Conservation (phyloP, 2,888 invertebrate genomes). For the Synergus itoensis region DNA sequence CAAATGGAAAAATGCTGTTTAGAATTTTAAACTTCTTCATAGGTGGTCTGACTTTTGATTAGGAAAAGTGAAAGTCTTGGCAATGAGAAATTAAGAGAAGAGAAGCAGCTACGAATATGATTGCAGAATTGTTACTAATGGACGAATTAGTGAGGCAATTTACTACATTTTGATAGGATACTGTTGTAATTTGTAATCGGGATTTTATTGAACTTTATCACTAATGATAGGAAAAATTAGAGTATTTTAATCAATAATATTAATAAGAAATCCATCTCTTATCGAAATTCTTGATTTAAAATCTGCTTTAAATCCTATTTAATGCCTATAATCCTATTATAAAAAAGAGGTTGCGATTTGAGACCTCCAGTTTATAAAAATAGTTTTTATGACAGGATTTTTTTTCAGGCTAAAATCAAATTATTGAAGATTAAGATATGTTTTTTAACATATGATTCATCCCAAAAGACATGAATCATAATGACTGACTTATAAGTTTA, state of each 20-base stretch:
- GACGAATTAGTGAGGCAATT: slow-evolving; percentile 11
- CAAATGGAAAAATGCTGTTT: slow-evolving; percentile 46
- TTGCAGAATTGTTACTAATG: slow-evolving; percentile 50
- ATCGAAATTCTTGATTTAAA: neutral
- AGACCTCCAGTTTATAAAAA: too few relatives aligned
- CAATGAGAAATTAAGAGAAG: slow-evolving; percentile 48
- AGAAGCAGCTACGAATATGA: slow-evolving; percentile 51
- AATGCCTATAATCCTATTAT: too few relatives aligned
- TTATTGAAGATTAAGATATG: too few relatives aligned
- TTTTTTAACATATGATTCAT: too few relatives aligned
- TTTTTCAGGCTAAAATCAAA: too few relatives aligned
- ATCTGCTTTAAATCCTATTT: neutral
- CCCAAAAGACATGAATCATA: too few relatives aligned
- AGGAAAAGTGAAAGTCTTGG: neutral
- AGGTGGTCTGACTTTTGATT: neutral
- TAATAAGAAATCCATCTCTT: neutral
- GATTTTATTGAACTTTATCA: neutral
- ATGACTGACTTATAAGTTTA: neutral
- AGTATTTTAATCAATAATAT: neutral
- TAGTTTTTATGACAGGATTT: too few relatives aligned
- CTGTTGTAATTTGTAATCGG: neutral
- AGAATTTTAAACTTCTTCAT: neutral
- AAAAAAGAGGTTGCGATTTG: too few relatives aligned
- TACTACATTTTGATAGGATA: neutral
- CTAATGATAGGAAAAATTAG: neutral